Conservation (phyloP, 2,797 vertebrate genomes). For the Brachymystax lenok region DNA sequence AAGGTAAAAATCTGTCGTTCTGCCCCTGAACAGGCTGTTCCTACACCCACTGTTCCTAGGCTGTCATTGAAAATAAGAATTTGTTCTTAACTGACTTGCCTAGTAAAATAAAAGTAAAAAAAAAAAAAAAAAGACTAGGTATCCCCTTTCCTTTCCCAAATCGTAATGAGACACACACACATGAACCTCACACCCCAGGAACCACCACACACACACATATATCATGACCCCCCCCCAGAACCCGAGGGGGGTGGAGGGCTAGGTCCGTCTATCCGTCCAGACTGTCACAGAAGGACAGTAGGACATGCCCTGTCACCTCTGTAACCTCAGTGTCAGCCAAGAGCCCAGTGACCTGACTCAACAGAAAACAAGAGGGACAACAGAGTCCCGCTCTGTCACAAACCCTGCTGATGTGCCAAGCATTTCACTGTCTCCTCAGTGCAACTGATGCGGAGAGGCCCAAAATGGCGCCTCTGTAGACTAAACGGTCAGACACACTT, state of each 20-base stretch:
- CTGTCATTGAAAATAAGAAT: no score
- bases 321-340: no score
- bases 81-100: no score
- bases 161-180: conserved; percentile 16
- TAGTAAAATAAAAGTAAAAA: no score
- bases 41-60: no score
- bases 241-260: not conserved
- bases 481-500: no score
- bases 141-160: not conserved
- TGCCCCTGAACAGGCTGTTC: no score
- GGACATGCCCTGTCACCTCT: not conserved
- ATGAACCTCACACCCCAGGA: not conserved
- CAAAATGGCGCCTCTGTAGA: not conserved
- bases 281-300: not conserved
- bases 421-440: not conserved
- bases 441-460: not conserved
- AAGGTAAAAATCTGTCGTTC: no score
- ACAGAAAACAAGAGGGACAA: not conserved
- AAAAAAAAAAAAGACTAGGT: no score
- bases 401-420: not conserved
- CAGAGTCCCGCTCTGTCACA: not conserved
- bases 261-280: not conserved
- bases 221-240: not conserved
- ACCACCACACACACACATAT: not conserved
- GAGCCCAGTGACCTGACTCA: not conserved